Conservation (phyloP, 1,140 invertebrate genomes). For the Radopholus similis region DNA sequence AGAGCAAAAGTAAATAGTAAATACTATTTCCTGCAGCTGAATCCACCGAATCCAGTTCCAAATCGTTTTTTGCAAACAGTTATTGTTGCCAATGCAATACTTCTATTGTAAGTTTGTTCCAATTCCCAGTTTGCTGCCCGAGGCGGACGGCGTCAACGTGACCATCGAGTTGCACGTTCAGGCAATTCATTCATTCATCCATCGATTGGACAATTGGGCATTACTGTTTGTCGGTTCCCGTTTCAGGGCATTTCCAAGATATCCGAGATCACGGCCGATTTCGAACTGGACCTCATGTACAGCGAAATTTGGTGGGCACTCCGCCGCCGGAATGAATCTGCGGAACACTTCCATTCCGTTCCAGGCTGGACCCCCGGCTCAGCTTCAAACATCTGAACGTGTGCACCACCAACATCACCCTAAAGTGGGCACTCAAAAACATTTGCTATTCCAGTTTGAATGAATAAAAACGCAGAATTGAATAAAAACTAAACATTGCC, state of each 20-base stretch:
- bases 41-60: too few species aligned
- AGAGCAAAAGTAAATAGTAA: too few species aligned
- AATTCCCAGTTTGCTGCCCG: constrained; percentile 43
- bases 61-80: too few species aligned
- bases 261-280: constrained; percentile 59
- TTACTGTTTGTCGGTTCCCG: constrained; percentile 10
- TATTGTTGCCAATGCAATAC: too few species aligned
- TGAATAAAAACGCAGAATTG: background rate
- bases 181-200: constrained; percentile 22
- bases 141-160: constrained; percentile 59
- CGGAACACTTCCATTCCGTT: background rate
- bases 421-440: constrained; percentile 42
- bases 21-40: too few species aligned
- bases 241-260: constrained; percentile 58
- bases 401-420: constrained; percentile 60
- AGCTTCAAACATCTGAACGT: constrained; percentile 58
- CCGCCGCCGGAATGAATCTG: background rate
- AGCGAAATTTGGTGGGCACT: constrained; percentile 51
- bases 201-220: background rate
- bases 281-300: constrained; percentile 48
- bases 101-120: background rate
- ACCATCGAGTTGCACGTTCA: constrained; percentile 60
- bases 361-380: constrained; percentile 52
- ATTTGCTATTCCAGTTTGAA: too few species aligned
- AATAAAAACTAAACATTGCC: background rate